Conservation (phyloP, 2,888 invertebrate species). For the Lochmaea capreae region DNA sequence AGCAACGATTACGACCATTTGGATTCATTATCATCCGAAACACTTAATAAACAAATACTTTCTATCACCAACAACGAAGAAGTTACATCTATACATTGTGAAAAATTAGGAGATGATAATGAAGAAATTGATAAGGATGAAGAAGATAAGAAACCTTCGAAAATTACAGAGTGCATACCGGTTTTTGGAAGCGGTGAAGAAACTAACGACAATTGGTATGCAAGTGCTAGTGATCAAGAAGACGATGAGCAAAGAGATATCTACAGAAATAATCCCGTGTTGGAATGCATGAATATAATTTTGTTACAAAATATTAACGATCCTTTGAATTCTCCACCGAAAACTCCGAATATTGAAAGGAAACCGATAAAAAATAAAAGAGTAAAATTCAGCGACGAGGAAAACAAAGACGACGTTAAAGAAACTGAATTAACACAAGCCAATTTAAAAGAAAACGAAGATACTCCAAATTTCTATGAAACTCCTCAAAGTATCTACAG, state of each 20-base stretch:
- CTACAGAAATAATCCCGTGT: constrained; percentile 84
- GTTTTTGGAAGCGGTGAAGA: constrained; percentile 65
- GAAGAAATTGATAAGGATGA: constrained; percentile 7
- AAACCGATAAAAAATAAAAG: constrained; percentile 59
- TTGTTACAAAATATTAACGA: constrained; percentile 78
- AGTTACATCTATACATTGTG: constrained; percentile 60
- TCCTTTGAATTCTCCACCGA: constrained; percentile 62
- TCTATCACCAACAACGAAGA: constrained; percentile 44
- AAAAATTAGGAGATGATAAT: constrained; percentile 54
- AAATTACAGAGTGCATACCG: constrained; percentile 66
- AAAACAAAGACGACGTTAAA: constrained; percentile 45
- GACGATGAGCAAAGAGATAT: constrained; percentile 76
- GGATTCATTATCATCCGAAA: constrained; percentile 64
- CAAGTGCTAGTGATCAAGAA: constrained; percentile 82
- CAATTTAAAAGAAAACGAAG: constrained; percentile 48
- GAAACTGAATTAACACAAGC: constrained; percentile 46
- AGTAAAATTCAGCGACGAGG: constrained; percentile 64
- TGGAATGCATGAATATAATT: constrained; percentile 89
- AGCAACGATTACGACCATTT: constrained; percentile 66
- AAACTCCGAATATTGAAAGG: constrained; percentile 62
- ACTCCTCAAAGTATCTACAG: constrained; percentile 79
- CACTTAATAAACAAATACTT: constrained; percentile 70
- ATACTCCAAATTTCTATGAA: constrained; percentile 70
- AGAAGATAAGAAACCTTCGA: constrained; percentile 45
- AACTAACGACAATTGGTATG: constrained; percentile 81